Evolutionary conservation across 2,113 vertebrate genomes (phyloP), one percentile per base, ranked within the genome.

Genomic region (Motacilla alba): DNA sequence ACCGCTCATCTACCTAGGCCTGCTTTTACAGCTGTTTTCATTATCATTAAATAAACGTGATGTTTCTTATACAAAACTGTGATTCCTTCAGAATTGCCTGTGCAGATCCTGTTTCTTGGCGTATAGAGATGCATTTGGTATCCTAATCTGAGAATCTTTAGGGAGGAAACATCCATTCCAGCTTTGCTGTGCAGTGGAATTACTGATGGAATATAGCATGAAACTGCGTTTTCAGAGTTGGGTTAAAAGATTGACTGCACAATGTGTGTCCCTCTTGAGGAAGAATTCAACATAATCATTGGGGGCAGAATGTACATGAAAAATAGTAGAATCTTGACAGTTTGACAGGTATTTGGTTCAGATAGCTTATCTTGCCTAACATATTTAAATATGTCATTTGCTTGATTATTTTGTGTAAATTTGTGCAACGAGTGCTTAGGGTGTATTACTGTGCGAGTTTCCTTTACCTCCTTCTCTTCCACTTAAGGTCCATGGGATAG

Each of bases 321-420:
- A 84, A 94, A 84, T 27, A 81, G 69, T 59, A 50, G 46, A 49
- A 72, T 56, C 78, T 41, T 84, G 56, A 58, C 73, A 92, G 58
- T 78, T 86, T 89, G 86, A 85, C 58, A 93, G 49, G 35, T 84
- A 5, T n/a, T 94, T 94, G 46, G 35, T 92, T 93, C 53, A 76
- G 56, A 83, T 95, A 79, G 60, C 64, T 87, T 87, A 92, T 82
- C 53, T 82, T 89, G 44, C 62, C 69, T 87, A 60, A 81, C 58
- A 10, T 43, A 41, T 84, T 84, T 81, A 89, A 87, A 49, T 59
- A 73, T 30, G n/a, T 62, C 6, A 69, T 73, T 84, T 92, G 11
- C 49, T 75, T 86, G 15, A 75, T 49, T 81, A 77, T 86, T 91
- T 89, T 69, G 19, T 83, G 18, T 66, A 23, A 74, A 70, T 89